Percentiles rank a stretch among this genome's conserved stretches.
phyloP scores from a whole-genome alignment of 2,797 vertebrate species.

The Heliangelus exortis region DNA sequence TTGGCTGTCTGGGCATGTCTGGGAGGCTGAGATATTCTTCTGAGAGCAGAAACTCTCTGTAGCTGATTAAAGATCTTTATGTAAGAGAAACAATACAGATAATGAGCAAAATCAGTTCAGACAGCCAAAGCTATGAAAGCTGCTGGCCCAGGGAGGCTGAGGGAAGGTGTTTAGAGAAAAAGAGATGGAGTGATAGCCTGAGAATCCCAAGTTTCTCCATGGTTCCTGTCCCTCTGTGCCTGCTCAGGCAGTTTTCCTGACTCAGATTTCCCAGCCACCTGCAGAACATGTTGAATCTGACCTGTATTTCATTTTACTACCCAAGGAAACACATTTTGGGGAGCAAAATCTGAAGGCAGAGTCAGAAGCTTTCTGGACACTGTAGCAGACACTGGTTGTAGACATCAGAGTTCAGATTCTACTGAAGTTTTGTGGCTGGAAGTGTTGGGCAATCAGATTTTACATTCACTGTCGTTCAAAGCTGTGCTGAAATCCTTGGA shows the following conservation, averaged over 20 bases:
- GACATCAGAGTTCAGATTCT: background rate
- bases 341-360: background rate
- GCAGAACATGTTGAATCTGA: background rate
- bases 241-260: background rate
- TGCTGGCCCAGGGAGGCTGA: background rate
- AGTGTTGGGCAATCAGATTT: background rate
- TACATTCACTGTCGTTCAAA: constrained; percentile 15
- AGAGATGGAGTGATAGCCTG: rapidly evolving
- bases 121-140: background rate
- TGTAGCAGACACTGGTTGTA: background rate
- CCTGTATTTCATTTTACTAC: background rate
- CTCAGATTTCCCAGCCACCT: background rate
- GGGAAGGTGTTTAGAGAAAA: background rate
- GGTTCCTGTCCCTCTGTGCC: background rate
- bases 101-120: background rate
- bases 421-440: background rate
- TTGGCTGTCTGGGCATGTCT: background rate
- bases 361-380: background rate
- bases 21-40: background rate
- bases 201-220: background rate
- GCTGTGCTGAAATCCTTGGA: constrained; percentile 1
- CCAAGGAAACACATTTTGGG: background rate
- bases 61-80: background rate
- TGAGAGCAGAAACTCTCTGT: background rate
- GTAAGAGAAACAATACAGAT: background rate